Base-by-base conservation (phyloP, 2,113 vertebrate genomes). In the Coptodon rendalli region DNA sequence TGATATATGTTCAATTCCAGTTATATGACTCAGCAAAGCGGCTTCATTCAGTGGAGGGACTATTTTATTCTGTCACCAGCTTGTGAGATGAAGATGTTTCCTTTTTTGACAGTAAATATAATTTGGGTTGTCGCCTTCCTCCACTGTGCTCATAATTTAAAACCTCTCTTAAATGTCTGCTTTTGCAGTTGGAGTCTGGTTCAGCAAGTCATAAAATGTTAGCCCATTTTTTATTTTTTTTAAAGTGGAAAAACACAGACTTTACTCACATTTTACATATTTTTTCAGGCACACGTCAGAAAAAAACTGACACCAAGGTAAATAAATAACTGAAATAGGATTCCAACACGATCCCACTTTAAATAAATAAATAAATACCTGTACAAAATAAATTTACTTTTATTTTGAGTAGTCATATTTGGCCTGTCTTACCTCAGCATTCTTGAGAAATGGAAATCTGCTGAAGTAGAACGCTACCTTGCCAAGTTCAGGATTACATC, bases 11-110 rank as follows among this genome's bases (percentile, higher is more conserved):
- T 84, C 43, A 40, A 6, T 61, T 87, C 36, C 6, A n/a, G 90
- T 86, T 89, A 79, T 79, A 22, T 88, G 83, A 92, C 57, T 87
- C 83, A 87, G 85, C 48, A 87, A 83, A 73, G 38, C 27, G 38
- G 83, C 80, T 80, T 45, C 36, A 76, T 48, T 73, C 68, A 12
- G 45, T 27, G 17, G 71, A 52, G 71, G 45, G 48, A 85, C 61
- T 91, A 84, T 84, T 87, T 89, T 82, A 86, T 53, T 52, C 31
- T 80, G 36, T 29, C 17, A 80, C 43, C 22, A 63, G 43, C n/a
- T 61, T 52, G 79, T 82, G 56, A 78, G 73, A 82, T 53, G 31
- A 66, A 85, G 22, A 43, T 19, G 10, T 79, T 68, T 85, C 52
- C 87, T 91, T 86, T 53, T 63, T 7, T 14, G 87, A 84, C 81